A percentile compares a stretch with the other conserved stretches of the same genome.
phyloP scores from a whole-genome alignment of 2,797 vertebrate genomes.

The Odontamblyopus lacepedii region DNA sequence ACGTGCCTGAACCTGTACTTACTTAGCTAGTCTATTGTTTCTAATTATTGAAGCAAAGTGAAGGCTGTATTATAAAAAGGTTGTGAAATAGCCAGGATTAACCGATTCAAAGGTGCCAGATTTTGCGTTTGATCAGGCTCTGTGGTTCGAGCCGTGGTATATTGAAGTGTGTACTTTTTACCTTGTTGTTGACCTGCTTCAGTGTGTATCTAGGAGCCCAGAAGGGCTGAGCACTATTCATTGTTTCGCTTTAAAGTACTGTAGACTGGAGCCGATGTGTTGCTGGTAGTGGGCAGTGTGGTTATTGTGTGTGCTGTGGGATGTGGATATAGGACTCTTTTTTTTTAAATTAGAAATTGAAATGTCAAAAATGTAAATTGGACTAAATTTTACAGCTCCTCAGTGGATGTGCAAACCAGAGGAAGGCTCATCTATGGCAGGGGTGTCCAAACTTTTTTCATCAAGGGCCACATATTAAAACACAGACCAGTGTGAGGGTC shows the following conservation, averaged over 20 bases:
- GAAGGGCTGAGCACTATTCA: slow-evolving; percentile 69
- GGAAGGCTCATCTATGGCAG: no score
- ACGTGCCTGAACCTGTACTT: slow-evolving; percentile 76
- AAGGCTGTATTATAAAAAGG: slow-evolving; percentile 74
- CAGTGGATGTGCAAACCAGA: no score
- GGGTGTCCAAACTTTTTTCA: no score
- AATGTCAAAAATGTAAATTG: no score
- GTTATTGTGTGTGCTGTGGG: slow-evolving; percentile 59
- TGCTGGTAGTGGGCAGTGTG: slow-evolving; percentile 54
- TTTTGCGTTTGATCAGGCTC: slow-evolving; percentile 65
- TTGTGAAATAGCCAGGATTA: slow-evolving; percentile 77
- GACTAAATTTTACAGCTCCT: no score
- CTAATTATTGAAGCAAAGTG: slow-evolving; percentile 61
- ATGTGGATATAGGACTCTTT: slow-evolving; percentile 4
- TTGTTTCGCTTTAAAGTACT: slow-evolving; percentile 71
- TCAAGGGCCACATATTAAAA: no score
- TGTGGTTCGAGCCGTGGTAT: slow-evolving; percentile 59
- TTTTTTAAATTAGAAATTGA: not conserved
- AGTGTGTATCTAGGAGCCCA: slow-evolving; percentile 69
- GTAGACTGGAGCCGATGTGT: slow-evolving; percentile 67
- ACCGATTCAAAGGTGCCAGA: slow-evolving; percentile 86
- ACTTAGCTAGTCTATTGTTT: slow-evolving; percentile 63
- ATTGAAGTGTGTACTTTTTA: slow-evolving; percentile 70
- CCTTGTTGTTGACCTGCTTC: slow-evolving; percentile 72
- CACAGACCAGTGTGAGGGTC: no score